A percentile compares a stretch with the other conserved stretches of the same genome.
These are phyloP conservation scores for Vulpes lagopus DNA, from an alignment of 2,113 vertebrate genomes.

Conservation along the genomic window DNA sequence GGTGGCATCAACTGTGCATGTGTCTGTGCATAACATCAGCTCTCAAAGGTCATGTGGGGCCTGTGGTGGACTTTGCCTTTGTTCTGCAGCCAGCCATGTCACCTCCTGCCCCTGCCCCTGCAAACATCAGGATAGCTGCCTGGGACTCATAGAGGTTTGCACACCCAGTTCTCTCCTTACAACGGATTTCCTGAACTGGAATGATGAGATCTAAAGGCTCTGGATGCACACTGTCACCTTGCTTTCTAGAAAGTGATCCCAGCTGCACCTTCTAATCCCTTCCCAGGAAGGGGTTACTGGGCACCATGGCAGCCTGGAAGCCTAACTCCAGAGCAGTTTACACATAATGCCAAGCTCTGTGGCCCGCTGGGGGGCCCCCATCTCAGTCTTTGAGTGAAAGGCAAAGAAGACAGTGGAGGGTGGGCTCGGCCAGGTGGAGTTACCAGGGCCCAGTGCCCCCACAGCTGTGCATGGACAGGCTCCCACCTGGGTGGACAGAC, in stretches of 20 bases:
- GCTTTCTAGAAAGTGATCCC: neutral
- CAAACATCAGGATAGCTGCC: fast-evolving
- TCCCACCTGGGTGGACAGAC: fast-evolving
- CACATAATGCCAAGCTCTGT: fast-evolving
- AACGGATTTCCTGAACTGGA: neutral
- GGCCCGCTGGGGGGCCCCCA: neutral
- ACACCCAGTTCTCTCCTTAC: neutral
- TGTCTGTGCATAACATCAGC: neutral
- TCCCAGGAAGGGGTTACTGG: neutral
- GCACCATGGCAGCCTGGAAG: neutral
- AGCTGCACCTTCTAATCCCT: neutral
- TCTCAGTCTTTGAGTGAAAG: neutral
- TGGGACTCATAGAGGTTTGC: fast-evolving
- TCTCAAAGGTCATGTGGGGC: neutral
- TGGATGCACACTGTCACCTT: no score
- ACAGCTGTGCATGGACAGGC: neutral
- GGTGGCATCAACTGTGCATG: no score
- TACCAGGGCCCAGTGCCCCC: neutral
- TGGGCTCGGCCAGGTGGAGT: fast-evolving
- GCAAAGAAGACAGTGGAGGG: neutral
- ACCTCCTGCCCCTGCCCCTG: neutral
- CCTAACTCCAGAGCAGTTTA: no score
- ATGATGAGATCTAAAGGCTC: fast-evolving
- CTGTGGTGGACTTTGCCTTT: neutral
- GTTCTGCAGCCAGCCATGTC: neutral